phyloP scores from a whole-genome alignment of 2,113 vertebrate genomes.

The Trichomycterus rosablanca region DNA sequence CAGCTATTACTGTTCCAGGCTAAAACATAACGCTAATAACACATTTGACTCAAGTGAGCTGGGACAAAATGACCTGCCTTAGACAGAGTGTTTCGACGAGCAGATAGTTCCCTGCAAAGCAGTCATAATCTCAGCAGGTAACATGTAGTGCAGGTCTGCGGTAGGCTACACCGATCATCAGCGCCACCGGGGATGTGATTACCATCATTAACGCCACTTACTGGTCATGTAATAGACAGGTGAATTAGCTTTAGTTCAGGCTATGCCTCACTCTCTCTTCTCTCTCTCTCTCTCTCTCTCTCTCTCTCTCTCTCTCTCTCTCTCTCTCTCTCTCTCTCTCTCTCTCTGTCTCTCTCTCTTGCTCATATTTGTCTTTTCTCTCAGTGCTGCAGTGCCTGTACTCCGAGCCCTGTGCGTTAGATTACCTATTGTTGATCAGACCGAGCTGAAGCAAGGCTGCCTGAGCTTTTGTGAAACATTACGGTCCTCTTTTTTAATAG shows the following conservation, averaged over 20 bases:
- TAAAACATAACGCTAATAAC: neutral
- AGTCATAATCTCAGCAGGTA: constrained; percentile 16
- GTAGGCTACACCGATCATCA: constrained; percentile 26
- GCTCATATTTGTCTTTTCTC: no score
- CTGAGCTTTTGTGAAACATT: neutral
- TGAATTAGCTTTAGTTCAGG: constrained; percentile 25
- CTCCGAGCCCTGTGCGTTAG: neutral
- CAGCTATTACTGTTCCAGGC: neutral
- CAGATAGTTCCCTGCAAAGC: constrained; percentile 4
- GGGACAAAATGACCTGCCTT: constrained; percentile 13
- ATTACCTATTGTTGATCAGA: neutral
- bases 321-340: neutral
- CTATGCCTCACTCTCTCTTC: constrained; percentile 1
- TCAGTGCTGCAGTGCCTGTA: neutral
- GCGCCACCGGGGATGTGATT: constrained; percentile 16
- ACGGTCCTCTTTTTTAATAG: no score
- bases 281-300: neutral
- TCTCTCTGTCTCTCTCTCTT: neutral
- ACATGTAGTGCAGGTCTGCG: neutral
- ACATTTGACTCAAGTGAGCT: constrained; percentile 7
- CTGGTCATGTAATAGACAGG: constrained; percentile 28
- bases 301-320: neutral
- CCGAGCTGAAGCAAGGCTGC: neutral
- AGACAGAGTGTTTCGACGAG: constrained; percentile 1
- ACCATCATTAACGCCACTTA: constrained; percentile 34